Conservation (phyloP, 2,113 vertebrate species). For the Entelurus aequoreus region DNA sequence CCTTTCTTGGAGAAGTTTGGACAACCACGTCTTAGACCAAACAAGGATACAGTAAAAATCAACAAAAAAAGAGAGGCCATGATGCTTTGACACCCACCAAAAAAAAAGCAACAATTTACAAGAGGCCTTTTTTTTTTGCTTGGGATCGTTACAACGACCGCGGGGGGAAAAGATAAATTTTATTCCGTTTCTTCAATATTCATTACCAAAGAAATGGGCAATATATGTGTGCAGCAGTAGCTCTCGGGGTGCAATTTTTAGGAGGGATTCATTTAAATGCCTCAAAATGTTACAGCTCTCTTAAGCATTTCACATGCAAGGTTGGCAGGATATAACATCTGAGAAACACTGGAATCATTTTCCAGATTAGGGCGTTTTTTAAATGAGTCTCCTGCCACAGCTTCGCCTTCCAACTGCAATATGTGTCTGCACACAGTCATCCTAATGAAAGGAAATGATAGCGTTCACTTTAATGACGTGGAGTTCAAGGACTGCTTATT, state of each 20-base stretch:
- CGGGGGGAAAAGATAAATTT: conserved; percentile 37
- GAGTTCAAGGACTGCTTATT: conserved; percentile 74
- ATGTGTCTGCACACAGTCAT: conserved; percentile 75
- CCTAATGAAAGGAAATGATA: conserved; percentile 76
- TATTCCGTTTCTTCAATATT: conserved; percentile 57
- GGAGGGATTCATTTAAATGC: conserved; percentile 51
- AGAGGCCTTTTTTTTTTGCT: conserved; percentile 39
- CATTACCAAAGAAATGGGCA: conserved; percentile 62
- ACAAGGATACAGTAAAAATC: conserved; percentile 55
- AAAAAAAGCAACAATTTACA: conserved; percentile 33
- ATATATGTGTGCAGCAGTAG: conserved; percentile 47
- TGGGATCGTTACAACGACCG: conserved; percentile 42
- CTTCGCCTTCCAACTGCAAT: conserved; percentile 70
- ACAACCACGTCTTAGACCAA: conserved; percentile 44
- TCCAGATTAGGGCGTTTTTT: conserved; percentile 70
- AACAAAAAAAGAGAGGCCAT: conserved; percentile 49
- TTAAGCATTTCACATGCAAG: conserved; percentile 56
- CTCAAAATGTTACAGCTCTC: conserved; percentile 53
- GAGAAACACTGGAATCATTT: conserved; percentile 73
- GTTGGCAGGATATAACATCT: conserved; percentile 70
- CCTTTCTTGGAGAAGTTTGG: too few species aligned
- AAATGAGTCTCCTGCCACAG: conserved; percentile 70
- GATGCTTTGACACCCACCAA: conserved; percentile 29
- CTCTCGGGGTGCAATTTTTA: conserved; percentile 45
- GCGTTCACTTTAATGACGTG: conserved; percentile 74